phyloP scores from a whole-genome alignment of 2,888 invertebrate species.

The Parnassius orleans region DNA sequence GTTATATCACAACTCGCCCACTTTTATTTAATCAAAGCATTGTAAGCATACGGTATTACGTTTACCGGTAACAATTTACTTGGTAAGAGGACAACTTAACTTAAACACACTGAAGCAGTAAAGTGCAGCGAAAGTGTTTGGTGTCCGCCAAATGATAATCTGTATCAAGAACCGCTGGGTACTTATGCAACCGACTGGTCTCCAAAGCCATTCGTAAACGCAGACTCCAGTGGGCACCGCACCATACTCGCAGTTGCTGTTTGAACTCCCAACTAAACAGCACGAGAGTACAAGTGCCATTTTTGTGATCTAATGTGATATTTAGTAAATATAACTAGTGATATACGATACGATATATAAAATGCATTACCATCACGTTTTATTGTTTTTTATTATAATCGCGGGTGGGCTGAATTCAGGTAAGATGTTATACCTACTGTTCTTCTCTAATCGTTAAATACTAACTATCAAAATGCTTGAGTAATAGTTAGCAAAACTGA shows the following conservation, averaged over 20 bases:
- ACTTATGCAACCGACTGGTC: slow-evolving; percentile 67
- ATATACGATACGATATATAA: slow-evolving; percentile 14
- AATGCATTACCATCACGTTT: slow-evolving; percentile 40
- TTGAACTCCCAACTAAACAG: slow-evolving; percentile 29
- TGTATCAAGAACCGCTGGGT: slow-evolving; percentile 66
- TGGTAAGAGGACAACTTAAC: slow-evolving; percentile 33
- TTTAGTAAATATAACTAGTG: slow-evolving; percentile 8
- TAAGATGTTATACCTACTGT: slow-evolving; percentile 32
- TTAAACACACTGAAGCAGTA: slow-evolving; percentile 42
- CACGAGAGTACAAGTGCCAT: slow-evolving; percentile 38
- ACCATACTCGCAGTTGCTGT: slow-evolving; percentile 46
- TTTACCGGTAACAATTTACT: slow-evolving; percentile 8
- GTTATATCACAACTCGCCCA: slow-evolving; percentile 11
- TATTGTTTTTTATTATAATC: slow-evolving; percentile 37
- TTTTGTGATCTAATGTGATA: slow-evolving; percentile 32
- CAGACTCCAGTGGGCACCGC: slow-evolving; percentile 52
- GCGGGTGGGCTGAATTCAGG: slow-evolving; percentile 47
- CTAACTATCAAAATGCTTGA: too few species aligned
- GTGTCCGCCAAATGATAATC: slow-evolving; percentile 79
- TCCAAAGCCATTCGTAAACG: slow-evolving; percentile 40
- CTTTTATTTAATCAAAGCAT: slow-evolving; percentile 4
- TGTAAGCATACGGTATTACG: slow-evolving; percentile 17
- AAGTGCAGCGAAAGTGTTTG: slow-evolving; percentile 71
- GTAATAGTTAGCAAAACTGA: too few species aligned
- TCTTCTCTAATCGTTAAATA: too few species aligned